phyloP scores from a whole-genome alignment of 1,140 invertebrate species.

The Drosophila littoralis region DNA sequence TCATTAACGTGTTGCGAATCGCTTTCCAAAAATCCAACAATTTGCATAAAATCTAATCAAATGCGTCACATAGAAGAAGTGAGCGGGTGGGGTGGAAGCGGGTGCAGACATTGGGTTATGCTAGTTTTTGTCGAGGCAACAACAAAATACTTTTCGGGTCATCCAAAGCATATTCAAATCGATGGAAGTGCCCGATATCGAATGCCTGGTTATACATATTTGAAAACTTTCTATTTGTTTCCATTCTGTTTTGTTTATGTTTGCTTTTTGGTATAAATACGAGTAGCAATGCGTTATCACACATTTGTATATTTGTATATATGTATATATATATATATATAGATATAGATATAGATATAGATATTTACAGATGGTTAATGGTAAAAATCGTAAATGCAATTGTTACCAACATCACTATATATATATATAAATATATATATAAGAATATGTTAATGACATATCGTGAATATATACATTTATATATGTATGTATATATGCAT shows the following conservation, averaged over 20 bases:
- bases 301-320: constrained; percentile 22
- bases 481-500: neutral
- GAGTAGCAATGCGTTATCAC: constrained; percentile 35
- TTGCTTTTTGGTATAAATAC: constrained; percentile 25
- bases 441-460: neutral
- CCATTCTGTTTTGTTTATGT: constrained; percentile 1
- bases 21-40: constrained; percentile 1
- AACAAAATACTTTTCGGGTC: constrained; percentile 6
- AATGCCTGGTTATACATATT: constrained; percentile 7
- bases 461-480: neutral
- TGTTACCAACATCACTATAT: constrained; percentile 32
- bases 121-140: constrained; percentile 25
- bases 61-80: neutral
- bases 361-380: constrained; percentile 30
- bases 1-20: neutral
- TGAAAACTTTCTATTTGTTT: constrained; percentile 21
- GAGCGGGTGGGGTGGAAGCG: no score
- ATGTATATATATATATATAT: constrained; percentile 12
- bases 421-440: constrained; percentile 3
- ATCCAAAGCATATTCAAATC: constrained; percentile 1
- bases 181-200: constrained; percentile 6
- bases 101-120: constrained; percentile 3
- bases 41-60: neutral
- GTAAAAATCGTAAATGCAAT: constrained; percentile 36
- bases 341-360: constrained; percentile 23